These are phyloP conservation scores for Emydoidea blandingii DNA, from an alignment of 2,797 vertebrate genomes.

Conservation along the genomic window DNA sequence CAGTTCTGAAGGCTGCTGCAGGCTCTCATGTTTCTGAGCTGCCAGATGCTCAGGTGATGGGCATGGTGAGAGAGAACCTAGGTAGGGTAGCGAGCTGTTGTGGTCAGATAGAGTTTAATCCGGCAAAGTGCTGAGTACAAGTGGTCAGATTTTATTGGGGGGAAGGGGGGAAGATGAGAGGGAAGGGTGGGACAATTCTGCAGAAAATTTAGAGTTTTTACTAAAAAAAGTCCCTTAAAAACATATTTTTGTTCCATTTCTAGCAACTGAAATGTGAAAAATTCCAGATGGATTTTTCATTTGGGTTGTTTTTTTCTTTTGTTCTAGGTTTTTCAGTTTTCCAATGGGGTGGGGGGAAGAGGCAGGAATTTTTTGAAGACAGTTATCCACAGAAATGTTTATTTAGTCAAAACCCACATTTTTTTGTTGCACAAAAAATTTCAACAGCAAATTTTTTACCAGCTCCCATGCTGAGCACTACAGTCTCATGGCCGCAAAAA, in stretches of 20 bases:
- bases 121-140: not conserved
- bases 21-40: not conserved
- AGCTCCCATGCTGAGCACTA: not conserved
- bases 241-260: not conserved
- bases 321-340: not conserved
- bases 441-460: not conserved
- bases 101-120: not conserved
- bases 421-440: not conserved
- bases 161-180: not conserved
- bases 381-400: not conserved
- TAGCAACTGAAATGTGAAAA: not conserved
- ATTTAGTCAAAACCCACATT: not conserved
- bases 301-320: not conserved
- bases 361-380: not conserved
- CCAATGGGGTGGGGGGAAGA: not conserved
- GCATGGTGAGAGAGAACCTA: not conserved
- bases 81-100: not conserved
- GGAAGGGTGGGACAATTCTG: not conserved
- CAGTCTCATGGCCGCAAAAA: fast-evolving
- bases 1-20: not conserved
- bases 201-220: not conserved
- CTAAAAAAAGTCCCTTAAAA: no score
- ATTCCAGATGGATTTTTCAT: not conserved
- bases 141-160: not conserved
- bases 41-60: not conserved